A percentile compares a stretch with the other conserved stretches of the same genome.
Conservation (phyloP, 2,113 vertebrate species). For the Cryptomyrus ogoouensis region DNA sequence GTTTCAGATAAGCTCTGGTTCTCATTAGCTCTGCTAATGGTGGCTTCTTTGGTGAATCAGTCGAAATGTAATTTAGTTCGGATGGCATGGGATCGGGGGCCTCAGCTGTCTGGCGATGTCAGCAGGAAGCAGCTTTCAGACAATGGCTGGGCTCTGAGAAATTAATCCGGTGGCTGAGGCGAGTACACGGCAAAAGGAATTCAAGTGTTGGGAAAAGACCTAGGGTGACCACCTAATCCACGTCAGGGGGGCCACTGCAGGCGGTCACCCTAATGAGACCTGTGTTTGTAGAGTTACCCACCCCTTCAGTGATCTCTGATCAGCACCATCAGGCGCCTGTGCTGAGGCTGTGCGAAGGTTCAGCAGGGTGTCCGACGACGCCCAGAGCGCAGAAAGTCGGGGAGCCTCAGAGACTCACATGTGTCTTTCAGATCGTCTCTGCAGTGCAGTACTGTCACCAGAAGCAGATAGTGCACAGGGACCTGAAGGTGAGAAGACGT, state of each 20-base stretch:
- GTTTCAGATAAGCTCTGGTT: neutral
- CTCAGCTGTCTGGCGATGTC: neutral
- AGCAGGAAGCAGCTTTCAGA: neutral
- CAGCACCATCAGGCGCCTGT: neutral
- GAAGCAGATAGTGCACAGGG: slow-evolving; percentile 91
- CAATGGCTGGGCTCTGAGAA: neutral
- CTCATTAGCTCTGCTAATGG: slow-evolving; percentile 3
- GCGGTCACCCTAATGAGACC: too few species aligned
- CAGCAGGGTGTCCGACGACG: neutral
- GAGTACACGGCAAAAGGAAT: neutral
- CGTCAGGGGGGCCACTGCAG: too few species aligned
- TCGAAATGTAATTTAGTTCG: slow-evolving; percentile 9
- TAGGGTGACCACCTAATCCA: neutral
- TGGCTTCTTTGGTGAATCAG: neutral
- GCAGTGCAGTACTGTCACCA: slow-evolving; percentile 98
- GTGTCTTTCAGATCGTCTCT: slow-evolving; percentile 87
- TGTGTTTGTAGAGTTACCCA: neutral
- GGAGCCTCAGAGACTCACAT: neutral
- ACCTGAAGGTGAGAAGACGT: slow-evolving; percentile 77
- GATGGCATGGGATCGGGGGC: neutral
- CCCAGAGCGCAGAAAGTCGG: neutral
- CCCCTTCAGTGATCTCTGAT: neutral
- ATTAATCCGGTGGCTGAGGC: neutral
- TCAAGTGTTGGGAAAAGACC: neutral
- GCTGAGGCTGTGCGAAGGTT: neutral